Base-by-base conservation (phyloP, 2,888 invertebrate species). In the Apodemia hepburni region DNA sequence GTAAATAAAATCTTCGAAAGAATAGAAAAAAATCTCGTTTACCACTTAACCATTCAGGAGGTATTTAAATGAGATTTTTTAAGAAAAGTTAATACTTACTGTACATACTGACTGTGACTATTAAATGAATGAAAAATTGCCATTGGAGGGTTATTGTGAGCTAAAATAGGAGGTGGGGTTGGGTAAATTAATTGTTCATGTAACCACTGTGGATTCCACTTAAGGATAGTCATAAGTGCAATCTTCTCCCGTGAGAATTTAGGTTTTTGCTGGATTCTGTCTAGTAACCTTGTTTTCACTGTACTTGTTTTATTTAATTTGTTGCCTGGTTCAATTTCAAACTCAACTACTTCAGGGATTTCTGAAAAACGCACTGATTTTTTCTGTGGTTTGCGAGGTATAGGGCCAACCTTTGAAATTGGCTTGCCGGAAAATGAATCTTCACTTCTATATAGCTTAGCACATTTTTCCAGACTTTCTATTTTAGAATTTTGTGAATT, bases 181-280 rank as follows among this genome's bases (percentile, higher is more conserved):
- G 85, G 84, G 12, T 82, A 78, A 59, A 78, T 78, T 27, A 82
- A 75, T 73, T 94, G 93, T 69, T 93, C 93, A 64, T 92, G 80
- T 3, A 96, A 75, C 95, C 95, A 96, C 33, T 91, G 85, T 9
- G 95, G 93, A 72, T 93, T 93, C 96, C 95, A 96, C 22, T 83
- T 71, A 6, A 95, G 84, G 67, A 95, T 92, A 67, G 92, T 89
- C 67, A 91, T 81, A 33, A 94, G 78, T 12, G 93, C 92, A 57
- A 92, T 81, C 67, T 92, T 90, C 69, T 85, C 77, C 58, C 81
- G 70, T 35, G 89, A 87, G 70, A 81, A 84, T 17, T 79, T 69
- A 29, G 86, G 84, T 68, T 74, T 77, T 60, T 82, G 79, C 47
- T 76, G 77, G 8, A 72, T 68, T 59, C 57, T 35, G 66, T 86